Percentiles rank a stretch among this genome's conserved stretches.
phyloP scores from a whole-genome alignment of 2,888 invertebrate genomes.

The Silvanus unidentatus region DNA sequence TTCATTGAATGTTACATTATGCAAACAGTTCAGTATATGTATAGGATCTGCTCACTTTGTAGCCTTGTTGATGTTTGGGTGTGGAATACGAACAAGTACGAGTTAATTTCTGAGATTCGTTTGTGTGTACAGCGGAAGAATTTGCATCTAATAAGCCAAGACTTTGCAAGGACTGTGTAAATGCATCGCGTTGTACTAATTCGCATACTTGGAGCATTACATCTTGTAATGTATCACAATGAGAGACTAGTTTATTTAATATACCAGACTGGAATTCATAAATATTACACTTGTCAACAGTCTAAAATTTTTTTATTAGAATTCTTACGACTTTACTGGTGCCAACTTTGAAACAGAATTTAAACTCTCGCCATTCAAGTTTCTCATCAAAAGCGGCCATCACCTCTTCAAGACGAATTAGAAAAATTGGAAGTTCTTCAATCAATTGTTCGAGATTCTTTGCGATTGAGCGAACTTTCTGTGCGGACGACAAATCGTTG shows the following conservation, averaged over 20 bases:
- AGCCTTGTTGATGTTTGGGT: slow-evolving; percentile 31
- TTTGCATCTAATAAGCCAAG: slow-evolving; percentile 50
- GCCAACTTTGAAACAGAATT: slow-evolving; percentile 57
- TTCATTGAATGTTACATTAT: slow-evolving; percentile 3
- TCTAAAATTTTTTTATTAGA: neutral
- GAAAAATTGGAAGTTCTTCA: slow-evolving; percentile 58
- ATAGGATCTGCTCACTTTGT: slow-evolving; percentile 25
- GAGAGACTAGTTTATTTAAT: slow-evolving; percentile 48
- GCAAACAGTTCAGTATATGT: neutral
- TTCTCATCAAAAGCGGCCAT: slow-evolving; percentile 58
- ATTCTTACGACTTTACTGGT: slow-evolving; percentile 60
- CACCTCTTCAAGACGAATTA: slow-evolving; percentile 56
- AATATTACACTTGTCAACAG: slow-evolving; percentile 8
- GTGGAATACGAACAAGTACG: slow-evolving; percentile 23
- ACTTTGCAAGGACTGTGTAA: slow-evolving; percentile 53
- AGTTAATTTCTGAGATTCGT: slow-evolving; percentile 20
- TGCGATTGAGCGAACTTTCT: slow-evolving; percentile 56
- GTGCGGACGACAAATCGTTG: slow-evolving; percentile 54
- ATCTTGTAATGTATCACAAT: slow-evolving; percentile 48
- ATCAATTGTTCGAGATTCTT: slow-evolving; percentile 58
- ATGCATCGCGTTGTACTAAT: slow-evolving; percentile 57
- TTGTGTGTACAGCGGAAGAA: slow-evolving; percentile 17
- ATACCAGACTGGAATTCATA: slow-evolving; percentile 47
- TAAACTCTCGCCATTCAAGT: slow-evolving; percentile 57
- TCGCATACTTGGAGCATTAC: slow-evolving; percentile 52